Percentiles rank a stretch among this genome's conserved stretches.
phyloP scores from a whole-genome alignment of 2,113 vertebrate genomes.

The Arvicanthis niloticus region DNA sequence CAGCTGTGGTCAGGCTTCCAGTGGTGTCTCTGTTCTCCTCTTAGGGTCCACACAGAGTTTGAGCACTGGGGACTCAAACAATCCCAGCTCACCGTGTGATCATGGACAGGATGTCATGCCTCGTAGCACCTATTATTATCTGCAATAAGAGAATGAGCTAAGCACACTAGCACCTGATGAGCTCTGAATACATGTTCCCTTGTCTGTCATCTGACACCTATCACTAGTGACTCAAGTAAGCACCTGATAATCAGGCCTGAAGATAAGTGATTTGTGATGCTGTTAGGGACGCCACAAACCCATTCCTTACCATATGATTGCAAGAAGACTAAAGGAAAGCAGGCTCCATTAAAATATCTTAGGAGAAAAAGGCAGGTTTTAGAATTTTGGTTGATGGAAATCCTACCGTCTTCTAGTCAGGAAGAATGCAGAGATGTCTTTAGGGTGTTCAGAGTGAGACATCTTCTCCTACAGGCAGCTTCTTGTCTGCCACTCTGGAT shows the following conservation, averaged over 20 bases:
- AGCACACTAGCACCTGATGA: not conserved
- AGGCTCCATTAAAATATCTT: not conserved
- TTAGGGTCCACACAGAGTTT: not conserved
- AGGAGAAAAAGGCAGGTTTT: not conserved
- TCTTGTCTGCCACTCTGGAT: not conserved
- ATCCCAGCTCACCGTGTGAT: not conserved
- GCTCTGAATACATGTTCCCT: not conserved
- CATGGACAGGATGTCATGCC: not conserved
- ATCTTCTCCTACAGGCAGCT: too few species aligned
- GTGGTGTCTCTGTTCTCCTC: not conserved
- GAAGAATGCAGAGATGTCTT: not conserved
- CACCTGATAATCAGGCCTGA: not conserved
- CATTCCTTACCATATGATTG: not conserved
- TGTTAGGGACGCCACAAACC: not conserved
- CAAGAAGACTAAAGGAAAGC: slow-evolving; percentile 7
- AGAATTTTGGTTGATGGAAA: not conserved
- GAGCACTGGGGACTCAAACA: too few species aligned
- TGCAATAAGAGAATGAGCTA: not conserved
- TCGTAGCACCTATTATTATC: not conserved
- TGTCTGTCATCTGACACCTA: not conserved
- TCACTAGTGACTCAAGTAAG: not conserved
- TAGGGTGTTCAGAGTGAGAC: too few species aligned
- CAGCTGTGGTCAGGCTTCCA: not conserved
- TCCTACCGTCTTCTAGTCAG: not conserved
- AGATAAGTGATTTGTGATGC: not conserved